These are phyloP conservation scores for Machimus rusticus DNA, from an alignment of 2,888 invertebrate species.

Conservation along the genomic window DNA sequence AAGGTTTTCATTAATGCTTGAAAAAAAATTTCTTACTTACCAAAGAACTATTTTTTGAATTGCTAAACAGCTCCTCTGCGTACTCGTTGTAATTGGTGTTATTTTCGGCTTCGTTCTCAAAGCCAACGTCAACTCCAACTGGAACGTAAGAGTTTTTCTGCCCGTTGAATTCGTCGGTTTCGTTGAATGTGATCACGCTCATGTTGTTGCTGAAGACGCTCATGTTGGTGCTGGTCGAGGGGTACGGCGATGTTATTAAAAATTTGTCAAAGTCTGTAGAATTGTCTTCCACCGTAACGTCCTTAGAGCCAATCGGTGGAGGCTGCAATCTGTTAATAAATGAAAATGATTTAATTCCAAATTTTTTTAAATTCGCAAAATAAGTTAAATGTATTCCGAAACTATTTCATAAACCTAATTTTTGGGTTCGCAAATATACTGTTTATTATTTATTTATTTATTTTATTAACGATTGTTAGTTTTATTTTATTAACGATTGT, in stretches of 20 bases:
- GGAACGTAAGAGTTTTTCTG: conserved; percentile 44
- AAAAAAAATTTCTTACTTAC: neutral
- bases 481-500: too few species aligned
- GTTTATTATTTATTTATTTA: too few species aligned
- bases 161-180: conserved; percentile 50
- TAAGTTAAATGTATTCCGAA: too few species aligned
- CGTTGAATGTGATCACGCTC: conserved; percentile 42
- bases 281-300: conserved; percentile 51
- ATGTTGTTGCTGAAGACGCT: conserved; percentile 2
- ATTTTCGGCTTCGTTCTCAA: conserved; percentile 52
- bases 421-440: too few species aligned
- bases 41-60: neutral
- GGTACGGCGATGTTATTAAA: conserved; percentile 61
- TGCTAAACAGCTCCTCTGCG: conserved; percentile 64
- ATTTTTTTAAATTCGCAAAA: neutral
- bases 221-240: conserved; percentile 40
- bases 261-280: conserved; percentile 65
- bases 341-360: neutral
- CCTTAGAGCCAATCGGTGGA: conserved; percentile 33
- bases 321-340: conserved; percentile 1
- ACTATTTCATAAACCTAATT: too few species aligned
- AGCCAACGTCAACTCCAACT: conserved; percentile 48
- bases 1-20: too few species aligned
- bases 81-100: conserved; percentile 62
- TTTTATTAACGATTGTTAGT: too few species aligned